Conservation (phyloP, 2,797 vertebrate species). For the Phalanger gymnotis region DNA sequence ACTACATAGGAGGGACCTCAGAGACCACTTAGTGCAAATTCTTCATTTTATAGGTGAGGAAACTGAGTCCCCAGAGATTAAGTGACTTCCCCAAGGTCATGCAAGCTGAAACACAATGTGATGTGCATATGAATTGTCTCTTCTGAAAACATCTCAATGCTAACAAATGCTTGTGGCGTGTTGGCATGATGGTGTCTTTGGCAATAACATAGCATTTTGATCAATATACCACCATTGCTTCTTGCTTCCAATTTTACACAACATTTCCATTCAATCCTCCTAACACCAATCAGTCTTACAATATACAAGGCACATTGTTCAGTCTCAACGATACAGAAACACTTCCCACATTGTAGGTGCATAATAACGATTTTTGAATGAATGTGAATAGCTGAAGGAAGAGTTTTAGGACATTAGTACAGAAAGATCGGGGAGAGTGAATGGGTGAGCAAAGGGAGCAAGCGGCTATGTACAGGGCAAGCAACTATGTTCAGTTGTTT, state of each 20-base stretch:
- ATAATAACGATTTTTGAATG: neutral
- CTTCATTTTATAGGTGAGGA: neutral
- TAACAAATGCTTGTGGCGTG: neutral
- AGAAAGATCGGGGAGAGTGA: neutral
- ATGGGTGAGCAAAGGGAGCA: neutral
- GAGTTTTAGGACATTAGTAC: neutral
- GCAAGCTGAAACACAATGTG: neutral
- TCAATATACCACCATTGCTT: neutral
- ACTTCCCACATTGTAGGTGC: no score
- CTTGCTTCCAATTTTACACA: neutral
- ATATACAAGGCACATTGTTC: neutral
- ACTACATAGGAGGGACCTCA: neutral
- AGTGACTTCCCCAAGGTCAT: neutral
- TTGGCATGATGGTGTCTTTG: neutral
- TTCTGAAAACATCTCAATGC: neutral
- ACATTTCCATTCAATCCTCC: neutral
- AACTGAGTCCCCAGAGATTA: neutral
- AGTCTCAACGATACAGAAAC: neutral
- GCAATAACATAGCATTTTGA: neutral
- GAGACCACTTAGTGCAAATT: neutral
- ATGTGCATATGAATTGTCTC: neutral
- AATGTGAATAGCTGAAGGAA: neutral
- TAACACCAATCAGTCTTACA: neutral
- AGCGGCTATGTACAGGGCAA: neutral
- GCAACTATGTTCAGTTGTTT: neutral